phyloP scores from a whole-genome alignment of 64 coral and sea anemone species.

The Astreopora myriophthalma region DNA sequence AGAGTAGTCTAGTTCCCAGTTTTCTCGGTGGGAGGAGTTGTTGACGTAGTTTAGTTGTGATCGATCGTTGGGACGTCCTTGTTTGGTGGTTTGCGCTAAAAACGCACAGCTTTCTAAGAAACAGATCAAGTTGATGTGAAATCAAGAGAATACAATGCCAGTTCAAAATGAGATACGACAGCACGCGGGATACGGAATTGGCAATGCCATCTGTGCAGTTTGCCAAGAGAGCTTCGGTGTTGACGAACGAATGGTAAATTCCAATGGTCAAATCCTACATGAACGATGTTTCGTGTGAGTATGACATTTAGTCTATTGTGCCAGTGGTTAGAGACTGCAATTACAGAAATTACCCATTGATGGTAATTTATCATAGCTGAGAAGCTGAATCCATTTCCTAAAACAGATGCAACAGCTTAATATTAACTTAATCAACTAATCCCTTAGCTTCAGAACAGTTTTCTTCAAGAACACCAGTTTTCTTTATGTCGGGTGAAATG shows the following conservation, averaged over 20 bases:
- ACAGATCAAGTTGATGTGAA: background rate
- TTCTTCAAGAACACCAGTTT: no score
- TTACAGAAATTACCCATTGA: background rate
- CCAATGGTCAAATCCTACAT: slow-evolving; percentile 99
- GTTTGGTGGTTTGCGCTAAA: no score
- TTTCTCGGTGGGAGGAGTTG: no score
- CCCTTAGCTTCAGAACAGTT: no score
- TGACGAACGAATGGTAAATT: slow-evolving; percentile 99
- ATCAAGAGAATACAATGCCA: slow-evolving; percentile 59
- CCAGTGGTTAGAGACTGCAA: background rate
- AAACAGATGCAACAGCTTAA: background rate
- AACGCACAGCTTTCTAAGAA: background rate
- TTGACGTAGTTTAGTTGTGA: no score
- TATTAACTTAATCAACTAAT: no score
- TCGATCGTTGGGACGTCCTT: no score
- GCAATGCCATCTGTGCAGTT: slow-evolving; percentile 88
- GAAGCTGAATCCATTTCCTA: background rate
- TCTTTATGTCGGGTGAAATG: no score
- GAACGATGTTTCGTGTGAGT: slow-evolving; percentile 99
- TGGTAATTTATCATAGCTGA: background rate
- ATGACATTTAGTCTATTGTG: background rate
- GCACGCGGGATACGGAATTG: slow-evolving; percentile 75
- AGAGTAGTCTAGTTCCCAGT: no score
- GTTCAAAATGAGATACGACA: slow-evolving; percentile 69
- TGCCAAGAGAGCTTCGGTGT: slow-evolving; percentile 95